Base-by-base conservation (phyloP, 30 jellyfish, hydroid and myxozoan species). In the Haliclystus octoradiatus region DNA sequence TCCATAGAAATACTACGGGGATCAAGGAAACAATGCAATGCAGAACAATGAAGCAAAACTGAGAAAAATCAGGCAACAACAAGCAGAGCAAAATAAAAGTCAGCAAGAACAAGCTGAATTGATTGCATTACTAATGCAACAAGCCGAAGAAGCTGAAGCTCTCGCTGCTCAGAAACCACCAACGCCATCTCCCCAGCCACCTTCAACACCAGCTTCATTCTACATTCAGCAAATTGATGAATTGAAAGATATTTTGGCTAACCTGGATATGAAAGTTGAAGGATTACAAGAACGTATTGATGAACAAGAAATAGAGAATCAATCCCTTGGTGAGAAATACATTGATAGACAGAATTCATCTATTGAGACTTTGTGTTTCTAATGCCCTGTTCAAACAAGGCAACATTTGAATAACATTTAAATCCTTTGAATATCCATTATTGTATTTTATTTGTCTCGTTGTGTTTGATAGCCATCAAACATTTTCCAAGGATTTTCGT, bases 61-160 rank as follows among this genome's bases (percentile, higher is more conserved):
- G 33, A 70, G 70, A 23, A 68, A 77, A 50, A 60, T 75, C 70
- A 70, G 74, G 12, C 33, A 34, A 49, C 63, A 46, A 24, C 83
- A 69, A 63, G 75, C 73, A 29, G 83, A 57, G 51, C 84, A 71
- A 28, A 33, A 72, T n/a, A 52, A 70, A 46, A 75, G 63, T 25
- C 79, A 75, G 35, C 49, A 52, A 5, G 97, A 92, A 2, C 94
- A 75, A 68, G 85, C 74, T 63, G 97, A 88, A 33, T 65, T 79
- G 87, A 26, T 74, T 25, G 92, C 80, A 1, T 70, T 88, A 92
- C 30, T 79, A 89, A 79, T 71, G 51, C 69, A 79, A 70, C 93
- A 88, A 57, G 70, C 76, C 80, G 77, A 76, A 2, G 82, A 65
- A 28, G 70, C 40, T 23, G 81, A 85, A 1, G 85, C 66, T 1